Base-by-base conservation (phyloP, 2,888 invertebrate genomes). In the Caenorhabditis afra region DNA sequence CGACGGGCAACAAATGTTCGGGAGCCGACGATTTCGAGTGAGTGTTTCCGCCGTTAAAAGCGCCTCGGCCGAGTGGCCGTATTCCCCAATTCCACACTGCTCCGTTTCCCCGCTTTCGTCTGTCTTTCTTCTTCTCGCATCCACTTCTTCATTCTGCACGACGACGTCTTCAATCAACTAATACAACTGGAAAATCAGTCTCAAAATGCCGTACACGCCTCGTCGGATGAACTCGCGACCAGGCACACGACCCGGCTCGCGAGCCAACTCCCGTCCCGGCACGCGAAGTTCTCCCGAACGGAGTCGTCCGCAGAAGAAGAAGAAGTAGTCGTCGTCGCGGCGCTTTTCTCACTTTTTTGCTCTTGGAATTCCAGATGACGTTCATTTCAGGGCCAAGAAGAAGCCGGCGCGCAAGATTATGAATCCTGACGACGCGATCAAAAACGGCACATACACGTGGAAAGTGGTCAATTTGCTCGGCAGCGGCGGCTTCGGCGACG, bases 401-500 rank as follows among this genome's bases (percentile, higher is more conserved):
- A 70, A 61, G 41, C 7, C 16, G n/a, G 10, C n/a, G 12, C 62
- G 77, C 0, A 77, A 77, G 41, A 65, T 58, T 1, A 77, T 77
- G 78, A 78, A 66, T 20, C 41, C 50, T 5, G 59, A 55, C 18
- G 71, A 73, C 23, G 18, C 20, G 10, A 57, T 73, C 67, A 70
- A 70, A 20, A 77, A 65, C 49, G 70, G 65, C 0, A 10, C n/a
- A 14, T 57, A 35, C 57, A 65, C 49, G 3, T 78, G 78, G 78
- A 71, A 67, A 62, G 67, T 78, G 18, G 52, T 73, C 14, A 50
- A 52, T 39, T 53, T 76, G 16, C 57, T 83, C 23, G 83, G 83
- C 37, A 59, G 67, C 41, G 83, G 83, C n/a, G 83, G 83, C 1
- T 83, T 83, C 50, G 83, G 83, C 3, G 83, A 83, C 45, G 83